A percentile compares a stretch with the other conserved stretches of the same genome.
phyloP scores from a whole-genome alignment of 2,113 vertebrate species.

The Talpa occidentalis region DNA sequence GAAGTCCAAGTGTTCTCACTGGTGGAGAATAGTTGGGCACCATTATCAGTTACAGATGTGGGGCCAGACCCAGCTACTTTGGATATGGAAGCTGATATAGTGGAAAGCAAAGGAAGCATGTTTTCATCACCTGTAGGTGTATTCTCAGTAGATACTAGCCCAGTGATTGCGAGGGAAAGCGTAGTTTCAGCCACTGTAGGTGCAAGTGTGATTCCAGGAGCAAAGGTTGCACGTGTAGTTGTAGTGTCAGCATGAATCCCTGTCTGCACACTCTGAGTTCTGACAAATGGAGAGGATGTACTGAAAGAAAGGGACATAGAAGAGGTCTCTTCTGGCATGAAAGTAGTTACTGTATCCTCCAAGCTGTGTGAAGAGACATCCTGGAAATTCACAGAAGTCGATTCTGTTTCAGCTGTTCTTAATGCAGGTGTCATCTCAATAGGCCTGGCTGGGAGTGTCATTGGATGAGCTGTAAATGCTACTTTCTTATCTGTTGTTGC shows the following conservation, averaged over 20 bases:
- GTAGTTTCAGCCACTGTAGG: neutral
- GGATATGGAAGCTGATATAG: neutral
- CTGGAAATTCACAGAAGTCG: constrained; percentile 25
- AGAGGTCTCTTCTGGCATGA: constrained; percentile 7
- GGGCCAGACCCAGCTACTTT: constrained; percentile 24
- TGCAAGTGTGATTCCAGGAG: constrained; percentile 1
- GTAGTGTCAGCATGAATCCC: neutral
- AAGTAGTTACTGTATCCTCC: neutral
- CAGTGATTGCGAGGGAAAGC: neutral
- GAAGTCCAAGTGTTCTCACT: constrained; percentile 42
- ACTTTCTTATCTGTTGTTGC: neutral
- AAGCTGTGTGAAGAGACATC: constrained; percentile 16
- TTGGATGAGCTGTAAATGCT: constrained; percentile 22
- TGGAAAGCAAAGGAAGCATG: constrained; percentile 35
- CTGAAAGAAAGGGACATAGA: constrained; percentile 23
- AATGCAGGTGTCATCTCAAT: neutral
- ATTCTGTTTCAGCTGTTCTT: constrained; percentile 52
- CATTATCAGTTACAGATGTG: constrained; percentile 43
- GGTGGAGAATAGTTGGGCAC: neutral
- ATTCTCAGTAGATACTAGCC: neutral
- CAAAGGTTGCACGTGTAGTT: neutral
- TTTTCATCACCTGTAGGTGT: neutral
- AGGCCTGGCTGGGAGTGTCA: neutral
- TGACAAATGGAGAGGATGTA: neutral
- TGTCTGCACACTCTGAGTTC: constrained; percentile 20